Conservation (phyloP, 2,888 invertebrate genomes). For the Aphelenchoides bicaudatus region DNA sequence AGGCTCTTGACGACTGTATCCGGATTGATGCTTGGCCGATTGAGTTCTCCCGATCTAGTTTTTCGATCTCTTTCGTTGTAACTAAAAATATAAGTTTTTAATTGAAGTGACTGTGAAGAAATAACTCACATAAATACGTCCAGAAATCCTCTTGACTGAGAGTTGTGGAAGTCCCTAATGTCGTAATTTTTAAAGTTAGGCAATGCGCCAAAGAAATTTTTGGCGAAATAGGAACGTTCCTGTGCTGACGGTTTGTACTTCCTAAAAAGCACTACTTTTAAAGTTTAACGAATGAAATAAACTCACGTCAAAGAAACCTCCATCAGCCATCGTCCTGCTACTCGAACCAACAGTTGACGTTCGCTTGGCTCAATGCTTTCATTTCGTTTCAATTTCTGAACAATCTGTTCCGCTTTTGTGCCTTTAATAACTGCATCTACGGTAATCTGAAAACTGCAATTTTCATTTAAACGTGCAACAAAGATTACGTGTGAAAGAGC, state of each 20-base stretch:
- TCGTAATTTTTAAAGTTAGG: slow-evolving; percentile 17
- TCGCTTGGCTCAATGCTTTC: slow-evolving; percentile 13
- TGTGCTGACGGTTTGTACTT: slow-evolving; percentile 9
- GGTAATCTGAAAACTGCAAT: slow-evolving; percentile 2
- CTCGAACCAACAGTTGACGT: slow-evolving; percentile 12
- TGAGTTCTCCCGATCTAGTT: slow-evolving; percentile 8
- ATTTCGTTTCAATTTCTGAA: slow-evolving; percentile 6
- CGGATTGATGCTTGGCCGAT: not conserved
- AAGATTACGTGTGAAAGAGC: no score
- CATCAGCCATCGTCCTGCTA: slow-evolving; percentile 19
- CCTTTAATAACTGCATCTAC: slow-evolving; percentile 9
- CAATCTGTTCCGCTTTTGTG: slow-evolving; percentile 10
- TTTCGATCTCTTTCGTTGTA: slow-evolving; percentile 19
- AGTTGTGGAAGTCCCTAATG: slow-evolving; percentile 18
- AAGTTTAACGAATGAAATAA: not conserved
- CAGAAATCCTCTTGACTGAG: slow-evolving; percentile 11
- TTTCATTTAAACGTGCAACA: not conserved
- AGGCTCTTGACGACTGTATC: not conserved
- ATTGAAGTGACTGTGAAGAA: not conserved
- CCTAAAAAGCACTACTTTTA: slow-evolving; percentile 1
- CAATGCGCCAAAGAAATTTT: slow-evolving; percentile 13
- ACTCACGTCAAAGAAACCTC: slow-evolving; percentile 11
- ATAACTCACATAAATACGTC: not conserved
- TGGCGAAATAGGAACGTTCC: slow-evolving; percentile 11
- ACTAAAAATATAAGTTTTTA: slow-evolving; percentile 5